Conservation (phyloP, 2,888 invertebrate species). For the Belgica antarctica region DNA sequence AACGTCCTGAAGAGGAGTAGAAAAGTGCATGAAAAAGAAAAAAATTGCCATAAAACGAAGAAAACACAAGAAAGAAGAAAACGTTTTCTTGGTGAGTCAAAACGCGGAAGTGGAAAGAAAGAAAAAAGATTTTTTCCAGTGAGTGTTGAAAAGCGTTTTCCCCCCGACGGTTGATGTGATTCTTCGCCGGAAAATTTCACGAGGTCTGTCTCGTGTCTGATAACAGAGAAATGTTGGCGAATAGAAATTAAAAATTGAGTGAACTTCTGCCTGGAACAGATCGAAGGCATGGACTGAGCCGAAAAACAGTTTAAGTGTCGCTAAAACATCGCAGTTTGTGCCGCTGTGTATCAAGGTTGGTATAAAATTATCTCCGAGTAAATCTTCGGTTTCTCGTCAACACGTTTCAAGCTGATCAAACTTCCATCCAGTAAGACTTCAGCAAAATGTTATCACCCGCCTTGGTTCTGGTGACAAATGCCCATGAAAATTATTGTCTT, state of each 20-base stretch:
- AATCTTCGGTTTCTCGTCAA: background rate
- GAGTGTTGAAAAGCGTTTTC: conserved; percentile 12
- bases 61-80: conserved; percentile 8
- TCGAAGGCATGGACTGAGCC: background rate
- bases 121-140: conserved; percentile 25
- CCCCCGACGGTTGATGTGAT: background rate
- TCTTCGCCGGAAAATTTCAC: background rate
- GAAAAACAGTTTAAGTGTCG: background rate
- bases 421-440: background rate
- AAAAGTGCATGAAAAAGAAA: conserved; percentile 34
- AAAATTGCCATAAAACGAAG: conserved; percentile 23
- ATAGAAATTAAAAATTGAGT: background rate
- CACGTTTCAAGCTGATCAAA: background rate
- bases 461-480: background rate
- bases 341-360: conserved; percentile 6
- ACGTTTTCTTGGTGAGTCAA: conserved; percentile 26
- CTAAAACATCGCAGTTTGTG: background rate
- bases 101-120: conserved; percentile 37
- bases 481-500: conserved; percentile 17
- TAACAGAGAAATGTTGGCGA: background rate
- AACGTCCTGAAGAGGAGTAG: conserved; percentile 33
- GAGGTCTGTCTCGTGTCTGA: background rate
- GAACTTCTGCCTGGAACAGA: background rate
- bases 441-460: background rate
- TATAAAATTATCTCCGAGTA: background rate